Evolutionary conservation across 2,888 invertebrate genomes (phyloP).

Genomic region (Drosophila maculinotata): DNA sequence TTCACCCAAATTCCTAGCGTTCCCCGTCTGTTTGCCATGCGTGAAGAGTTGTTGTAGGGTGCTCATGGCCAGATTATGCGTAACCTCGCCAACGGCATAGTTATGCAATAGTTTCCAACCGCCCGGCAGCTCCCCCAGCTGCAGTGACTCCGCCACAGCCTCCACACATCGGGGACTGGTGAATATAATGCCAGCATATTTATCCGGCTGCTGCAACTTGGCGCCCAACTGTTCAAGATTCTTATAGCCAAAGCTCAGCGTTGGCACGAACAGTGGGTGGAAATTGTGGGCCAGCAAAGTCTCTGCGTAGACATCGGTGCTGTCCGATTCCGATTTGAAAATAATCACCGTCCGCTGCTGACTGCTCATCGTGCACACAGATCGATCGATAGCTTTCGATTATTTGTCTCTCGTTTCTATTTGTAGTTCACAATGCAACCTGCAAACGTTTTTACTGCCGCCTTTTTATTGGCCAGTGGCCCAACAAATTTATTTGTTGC

Average conservation of each 20-base stretch:
- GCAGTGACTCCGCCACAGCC: constrained; percentile 85
- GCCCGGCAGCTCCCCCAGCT: constrained; percentile 82
- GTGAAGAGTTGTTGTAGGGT: constrained; percentile 85
- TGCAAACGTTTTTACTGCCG: constrained; percentile 9
- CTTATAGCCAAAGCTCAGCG: constrained; percentile 86
- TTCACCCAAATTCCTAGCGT: constrained; percentile 86
- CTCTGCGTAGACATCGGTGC: constrained; percentile 85
- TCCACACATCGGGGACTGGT: constrained; percentile 87
- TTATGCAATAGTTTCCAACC: constrained; percentile 85
- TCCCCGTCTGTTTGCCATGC: constrained; percentile 86
- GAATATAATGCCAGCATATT: constrained; percentile 86
- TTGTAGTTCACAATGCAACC: not conserved
- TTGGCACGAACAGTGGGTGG: constrained; percentile 85
- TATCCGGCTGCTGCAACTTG: constrained; percentile 85
- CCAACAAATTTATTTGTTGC: constrained; percentile 2
- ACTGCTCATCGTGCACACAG: constrained; percentile 49
- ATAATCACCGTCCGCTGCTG: constrained; percentile 82
- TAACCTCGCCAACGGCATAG: constrained; percentile 87
- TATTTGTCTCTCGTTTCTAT: not conserved
- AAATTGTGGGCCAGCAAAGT: constrained; percentile 85
- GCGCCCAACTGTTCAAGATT: constrained; percentile 85
- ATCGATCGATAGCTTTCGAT: constrained; percentile 5
- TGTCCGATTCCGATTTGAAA: constrained; percentile 85
- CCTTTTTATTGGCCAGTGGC: constrained; percentile 16
- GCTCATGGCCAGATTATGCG: constrained; percentile 85